A percentile compares a stretch with the other conserved stretches of the same genome.
Conservation (phyloP, 1,140 invertebrate genomes). For the Oscheius sp. region DNA sequence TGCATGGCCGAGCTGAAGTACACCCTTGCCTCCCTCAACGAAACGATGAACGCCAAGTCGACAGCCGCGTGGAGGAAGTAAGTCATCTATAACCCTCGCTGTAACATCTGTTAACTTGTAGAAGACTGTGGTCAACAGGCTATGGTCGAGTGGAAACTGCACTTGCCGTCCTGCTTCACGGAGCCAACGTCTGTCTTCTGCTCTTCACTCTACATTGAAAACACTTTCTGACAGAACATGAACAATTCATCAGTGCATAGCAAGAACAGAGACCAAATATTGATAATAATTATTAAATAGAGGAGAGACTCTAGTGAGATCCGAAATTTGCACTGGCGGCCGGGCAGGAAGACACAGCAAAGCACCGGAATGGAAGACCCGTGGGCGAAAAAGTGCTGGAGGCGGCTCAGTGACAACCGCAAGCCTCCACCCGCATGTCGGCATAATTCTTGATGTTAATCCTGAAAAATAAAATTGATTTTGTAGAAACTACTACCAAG, state of each 20-base stretch:
- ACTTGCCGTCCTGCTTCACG: not conserved
- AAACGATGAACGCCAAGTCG: not conserved
- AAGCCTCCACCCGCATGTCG: conserved; percentile 88
- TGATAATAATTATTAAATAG: conserved; percentile 13
- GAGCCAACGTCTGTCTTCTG: not conserved
- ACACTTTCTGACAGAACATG: not conserved
- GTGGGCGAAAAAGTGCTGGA: not conserved
- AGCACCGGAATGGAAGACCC: conserved; percentile 12
- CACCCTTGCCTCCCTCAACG: not conserved
- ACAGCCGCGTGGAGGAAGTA: conserved; percentile 1
- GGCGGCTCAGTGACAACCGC: conserved; percentile 76
- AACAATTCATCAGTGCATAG: conserved; percentile 3
- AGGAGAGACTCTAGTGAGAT: conserved; percentile 11
- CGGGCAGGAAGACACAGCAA: conserved; percentile 3
- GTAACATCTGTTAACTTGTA: not conserved
- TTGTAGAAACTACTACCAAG: no score
- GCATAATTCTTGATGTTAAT: conserved; percentile 93
- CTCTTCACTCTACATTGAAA: not conserved
- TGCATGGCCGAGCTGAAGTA: conserved; percentile 10
- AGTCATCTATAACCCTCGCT: not conserved
- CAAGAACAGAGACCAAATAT: not conserved
- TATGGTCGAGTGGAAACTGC: not conserved
- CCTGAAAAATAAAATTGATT: conserved; percentile 65
- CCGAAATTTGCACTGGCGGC: conserved; percentile 3
- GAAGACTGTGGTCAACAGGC: not conserved